Base-by-base conservation (phyloP, 2,888 invertebrate genomes). In the Crossocerus cetratus region DNA sequence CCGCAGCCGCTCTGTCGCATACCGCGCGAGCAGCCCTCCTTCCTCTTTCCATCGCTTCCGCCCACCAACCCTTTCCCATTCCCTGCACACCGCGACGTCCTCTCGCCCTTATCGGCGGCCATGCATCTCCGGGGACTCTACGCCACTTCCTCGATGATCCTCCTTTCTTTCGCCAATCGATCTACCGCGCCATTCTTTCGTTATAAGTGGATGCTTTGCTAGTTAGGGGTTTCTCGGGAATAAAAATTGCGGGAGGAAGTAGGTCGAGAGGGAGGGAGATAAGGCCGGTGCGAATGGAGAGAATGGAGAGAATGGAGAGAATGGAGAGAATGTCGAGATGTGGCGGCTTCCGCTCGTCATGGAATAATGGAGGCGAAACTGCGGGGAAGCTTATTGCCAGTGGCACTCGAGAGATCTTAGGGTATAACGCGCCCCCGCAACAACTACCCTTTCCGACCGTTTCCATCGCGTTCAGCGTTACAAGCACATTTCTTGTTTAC, bases 331-430 rank as follows among this genome's bases (percentile, higher is more conserved):
- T 43, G 66, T 54, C 53, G 66, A 69, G 69, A 59, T 66, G 66
- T 65, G 68, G 43, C n/a, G n/a, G 65, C 49, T 42, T 18, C 45
- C n/a, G n/a, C n/a, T 43, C 23, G 43, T 69, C 69, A 58, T 49
- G 65, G 49, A 69, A 69, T 69, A 49, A 49, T 67, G 57, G 43
- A 14, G 16, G 20, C 8, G 58, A 18, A 18, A 55, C 55, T 14
- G 14, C n/a, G n/a, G n/a, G 57, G 49, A 49, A 68, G 68, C 68
- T 68, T 68, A 68, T 61, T 62, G 62, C 62, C 58, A 55, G 57
- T 49, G 68, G 68, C 68, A 68, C 57, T 61, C 57, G 56, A 57
- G 56, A 57, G 55, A 68, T 62, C 56, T 56, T 44, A 53, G 11
- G 49, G 43, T 55, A 61, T 68, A 68, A 68, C 57, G 62, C 49